phyloP scores from a whole-genome alignment of 2,888 invertebrate genomes.

The Hirtodrosophila histrioides region DNA sequence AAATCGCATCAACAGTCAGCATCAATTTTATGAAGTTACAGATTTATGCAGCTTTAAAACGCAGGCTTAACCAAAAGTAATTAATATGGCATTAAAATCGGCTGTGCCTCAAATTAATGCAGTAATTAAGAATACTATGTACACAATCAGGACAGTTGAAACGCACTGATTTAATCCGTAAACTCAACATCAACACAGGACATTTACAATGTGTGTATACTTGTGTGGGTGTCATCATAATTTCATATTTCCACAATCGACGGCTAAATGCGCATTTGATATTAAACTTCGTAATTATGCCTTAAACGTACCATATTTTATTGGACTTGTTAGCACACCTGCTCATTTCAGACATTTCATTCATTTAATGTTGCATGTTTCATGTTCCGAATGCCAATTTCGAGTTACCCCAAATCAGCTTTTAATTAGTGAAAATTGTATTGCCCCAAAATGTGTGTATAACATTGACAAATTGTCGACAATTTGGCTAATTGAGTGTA shows the following conservation, averaged over 20 bases:
- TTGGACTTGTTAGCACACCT: not conserved
- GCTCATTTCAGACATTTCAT: constrained; percentile 1
- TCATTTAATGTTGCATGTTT: not conserved
- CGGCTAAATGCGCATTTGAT: not conserved
- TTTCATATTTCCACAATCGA: not conserved
- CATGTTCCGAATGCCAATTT: constrained; percentile 3
- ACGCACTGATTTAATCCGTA: constrained; percentile 18
- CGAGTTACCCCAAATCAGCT: constrained; percentile 27
- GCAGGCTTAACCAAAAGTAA: constrained; percentile 17
- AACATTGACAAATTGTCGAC: constrained; percentile 62
- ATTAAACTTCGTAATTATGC: constrained; percentile 25
- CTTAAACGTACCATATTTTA: constrained; percentile 3
- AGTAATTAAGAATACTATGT: constrained; percentile 31
- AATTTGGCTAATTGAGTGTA: constrained; percentile 76
- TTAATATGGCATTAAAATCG: constrained; percentile 31
- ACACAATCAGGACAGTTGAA: not conserved
- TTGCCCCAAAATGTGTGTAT: constrained; percentile 28
- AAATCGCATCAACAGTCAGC: constrained; percentile 15
- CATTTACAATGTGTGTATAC: not conserved
- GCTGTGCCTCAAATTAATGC: constrained; percentile 11
- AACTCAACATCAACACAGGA: constrained; percentile 6
- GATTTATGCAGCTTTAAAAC: constrained; percentile 12
- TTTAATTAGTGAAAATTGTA: constrained; percentile 47
- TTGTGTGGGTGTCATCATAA: constrained; percentile 1
- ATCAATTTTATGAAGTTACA: not conserved